These are phyloP conservation scores for Idaea straminata DNA, from an alignment of 2,888 invertebrate genomes.

Conservation along the genomic window DNA sequence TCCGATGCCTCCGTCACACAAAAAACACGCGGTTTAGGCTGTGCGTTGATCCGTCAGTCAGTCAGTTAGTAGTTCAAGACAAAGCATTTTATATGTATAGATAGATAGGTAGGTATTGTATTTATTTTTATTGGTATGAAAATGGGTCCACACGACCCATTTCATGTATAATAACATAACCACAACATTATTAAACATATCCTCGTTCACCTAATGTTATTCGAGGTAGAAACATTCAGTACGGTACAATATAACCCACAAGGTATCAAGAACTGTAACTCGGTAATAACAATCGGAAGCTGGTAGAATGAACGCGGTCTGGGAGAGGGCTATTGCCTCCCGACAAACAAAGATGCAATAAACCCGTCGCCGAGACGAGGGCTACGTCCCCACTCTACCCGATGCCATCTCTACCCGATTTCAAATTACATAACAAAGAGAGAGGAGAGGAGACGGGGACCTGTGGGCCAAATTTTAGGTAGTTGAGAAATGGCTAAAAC, in stretches of 20 bases:
- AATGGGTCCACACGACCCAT: neutral
- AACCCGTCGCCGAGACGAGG: slow-evolving; percentile 48
- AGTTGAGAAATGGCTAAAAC: too few species aligned
- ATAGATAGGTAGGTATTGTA: neutral
- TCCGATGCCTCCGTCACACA: too few species aligned
- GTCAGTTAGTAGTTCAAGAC: too few species aligned
- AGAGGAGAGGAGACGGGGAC: too few species aligned
- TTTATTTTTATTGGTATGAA: neutral
- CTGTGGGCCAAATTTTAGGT: too few species aligned
- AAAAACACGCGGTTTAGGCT: too few species aligned
- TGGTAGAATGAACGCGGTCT: slow-evolving; percentile 54
- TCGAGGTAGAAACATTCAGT: neutral
- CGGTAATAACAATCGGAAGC: slow-evolving; percentile 71
- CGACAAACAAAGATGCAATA: slow-evolving; percentile 74
- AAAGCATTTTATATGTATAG: too few species aligned
- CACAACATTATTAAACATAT: neutral
- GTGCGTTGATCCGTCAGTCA: too few species aligned
- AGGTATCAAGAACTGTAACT: slow-evolving; percentile 26
- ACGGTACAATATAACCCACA: neutral
- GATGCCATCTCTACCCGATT: too few species aligned
- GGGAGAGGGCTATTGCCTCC: slow-evolving; percentile 56
- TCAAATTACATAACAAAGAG: too few species aligned
- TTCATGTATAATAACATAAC: neutral
- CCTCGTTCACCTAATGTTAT: neutral
- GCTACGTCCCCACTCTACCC: too few species aligned